Base-by-base conservation (phyloP, 2,888 invertebrate genomes). In the Drosophila borborema region DNA sequence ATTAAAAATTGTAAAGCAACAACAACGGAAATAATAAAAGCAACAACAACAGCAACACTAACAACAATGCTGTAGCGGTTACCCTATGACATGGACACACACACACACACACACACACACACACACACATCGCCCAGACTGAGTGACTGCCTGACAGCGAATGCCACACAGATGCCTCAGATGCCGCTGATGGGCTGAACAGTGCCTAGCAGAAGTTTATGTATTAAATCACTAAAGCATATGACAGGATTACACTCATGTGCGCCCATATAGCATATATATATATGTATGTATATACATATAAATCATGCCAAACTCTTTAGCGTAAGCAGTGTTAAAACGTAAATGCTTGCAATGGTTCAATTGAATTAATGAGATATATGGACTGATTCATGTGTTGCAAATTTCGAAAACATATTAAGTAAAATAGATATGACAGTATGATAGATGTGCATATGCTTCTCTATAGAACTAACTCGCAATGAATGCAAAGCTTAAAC, bases 291-390 rank as follows among this genome's bases (percentile, higher is more conserved):
- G 9, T 7, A 14, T n/a, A 48, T 31, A 12, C 31, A 18, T 34
- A 82, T 90, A 90, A 90, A 85, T 84, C 89, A 84, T 80, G 81
- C 82, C 74, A 81, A 79, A 86, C 74, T 82, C 84, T 80, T 72
- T 73, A 77, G 77, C 55, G 74, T 76, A 74, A 56, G 64, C 59
- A 64, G 63, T 49, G 46, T 51, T 59, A 66, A 38, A 66, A 43
- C 16, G 55, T 28, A 34, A 53, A 1, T 10, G 49, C 49, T 49
- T 20, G 48, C 23, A 6, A 28, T 28, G 28, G 7, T 5, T 6
- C 49, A 41, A 63, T 63, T 38, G 20, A 28, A 54, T 59, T 36
- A n/a, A 45, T 5, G 28, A 23, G 46, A 23, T 46, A 16, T 28
- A 51, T 51, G n/a, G 31, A 0, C 6, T 6, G 10, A 31, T 18